Evolutionary conservation across 2,113 vertebrate species (phyloP), one percentile per base, ranked within the genome.

Genomic region (Diadophis punctatus): DNA sequence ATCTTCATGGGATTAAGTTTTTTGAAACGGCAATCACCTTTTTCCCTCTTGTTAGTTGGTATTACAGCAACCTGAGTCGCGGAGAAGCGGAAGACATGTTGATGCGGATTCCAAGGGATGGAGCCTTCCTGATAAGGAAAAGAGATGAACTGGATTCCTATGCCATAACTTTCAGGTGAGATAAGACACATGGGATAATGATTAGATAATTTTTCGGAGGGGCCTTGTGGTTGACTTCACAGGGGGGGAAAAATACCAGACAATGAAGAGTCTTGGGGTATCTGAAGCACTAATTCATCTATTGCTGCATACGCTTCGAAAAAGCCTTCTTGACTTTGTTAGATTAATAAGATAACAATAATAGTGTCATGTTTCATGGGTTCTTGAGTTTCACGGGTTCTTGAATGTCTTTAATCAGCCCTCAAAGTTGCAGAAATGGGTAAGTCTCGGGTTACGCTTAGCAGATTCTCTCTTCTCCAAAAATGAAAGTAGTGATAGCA

Each of bases 161-260:
- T 7, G 99, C 99, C 96, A 99, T 99, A 97, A 99, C 99, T 46
- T 99, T 99, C 97, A 99, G 99, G 99, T 99, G 88, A 94, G 99
- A 99, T 99, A 87, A 93, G 96, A 0, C 74, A 55, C 16, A 8
- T 6, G 58, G 18, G 3, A 7, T n/a, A 14, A 43, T 9, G 74
- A 80, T 43, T 10, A 22, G 18, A 39, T 80, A 39, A 20, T 43
- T 80, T 80, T 43, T 43, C 20, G 3, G 74, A 9, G 34, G 0
- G 74, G 18, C 2, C 18, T 80, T 80, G 74, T 22, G 74, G 7
- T 39, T 20, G 74, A 39, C 34, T 80, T 80, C n/a, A 43, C 16
- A 39, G 74, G 22, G 39, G 34, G 74, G 39, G 39, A 20, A 34
- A 39, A 9, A 39, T 1, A 60, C 3, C 56, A 60, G 23, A 22